These are phyloP conservation scores for Andrena dorsata DNA, from an alignment of 2,888 invertebrate species.

Conservation along the genomic window DNA sequence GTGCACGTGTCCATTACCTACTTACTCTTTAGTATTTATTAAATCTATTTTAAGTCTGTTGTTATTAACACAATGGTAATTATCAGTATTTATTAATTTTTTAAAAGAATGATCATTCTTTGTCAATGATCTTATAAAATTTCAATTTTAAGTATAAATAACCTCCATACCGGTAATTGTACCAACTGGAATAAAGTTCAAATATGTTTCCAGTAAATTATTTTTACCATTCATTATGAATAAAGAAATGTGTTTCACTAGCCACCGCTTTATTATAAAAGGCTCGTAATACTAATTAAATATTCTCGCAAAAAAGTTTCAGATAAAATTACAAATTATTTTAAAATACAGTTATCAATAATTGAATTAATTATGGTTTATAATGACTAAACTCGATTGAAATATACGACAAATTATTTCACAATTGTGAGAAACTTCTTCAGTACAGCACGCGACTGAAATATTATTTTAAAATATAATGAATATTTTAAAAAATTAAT, in stretches of 20 bases:
- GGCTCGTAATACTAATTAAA: neutral
- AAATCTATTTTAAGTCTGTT: neutral
- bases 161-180: conserved; percentile 21
- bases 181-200: conserved; percentile 12
- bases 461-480: neutral
- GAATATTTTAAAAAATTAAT: conserved; percentile 1
- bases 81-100: conserved; percentile 7
- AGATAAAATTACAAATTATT: neutral
- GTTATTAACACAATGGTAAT: conserved; percentile 45
- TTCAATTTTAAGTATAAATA: conserved; percentile 9
- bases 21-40: neutral
- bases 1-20: neutral
- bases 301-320: neutral
- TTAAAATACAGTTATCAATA: neutral
- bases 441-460: neutral
- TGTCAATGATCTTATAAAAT: neutral
- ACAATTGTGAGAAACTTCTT: neutral
- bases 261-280: neutral
- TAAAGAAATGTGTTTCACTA: neutral
- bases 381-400: neutral
- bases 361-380: neutral
- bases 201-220: neutral
- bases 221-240: neutral
- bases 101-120: neutral
- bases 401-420: neutral